phyloP scores from a whole-genome alignment of 35 echinoderm and acorn worm species.

The Strongylocentrotus purpuratus region DNA sequence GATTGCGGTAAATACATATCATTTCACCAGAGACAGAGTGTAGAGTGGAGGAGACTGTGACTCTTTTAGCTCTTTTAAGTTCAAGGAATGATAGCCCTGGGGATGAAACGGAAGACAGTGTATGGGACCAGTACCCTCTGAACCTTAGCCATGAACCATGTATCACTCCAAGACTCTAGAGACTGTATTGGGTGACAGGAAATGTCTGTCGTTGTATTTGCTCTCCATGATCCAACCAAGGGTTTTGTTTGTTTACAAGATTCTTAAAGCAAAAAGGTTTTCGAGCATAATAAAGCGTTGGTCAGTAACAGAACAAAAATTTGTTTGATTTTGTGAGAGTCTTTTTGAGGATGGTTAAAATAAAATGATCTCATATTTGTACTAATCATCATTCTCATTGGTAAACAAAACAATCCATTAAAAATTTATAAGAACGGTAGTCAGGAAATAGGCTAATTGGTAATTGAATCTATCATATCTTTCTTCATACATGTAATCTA shows the following conservation, averaged over 20 bases:
- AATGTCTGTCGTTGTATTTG: not conserved
- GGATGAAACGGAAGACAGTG: not conserved
- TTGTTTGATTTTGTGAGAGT: not conserved
- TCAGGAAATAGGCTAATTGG: no score
- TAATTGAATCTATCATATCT: no score
- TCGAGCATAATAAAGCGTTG: not conserved
- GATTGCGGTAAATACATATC: not conserved
- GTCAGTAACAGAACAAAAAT: not conserved
- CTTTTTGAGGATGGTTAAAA: not conserved
- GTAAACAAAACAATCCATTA: no score
- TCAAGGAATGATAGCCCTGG: not conserved
- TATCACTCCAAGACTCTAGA: not conserved
- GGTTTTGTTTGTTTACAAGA: not conserved
- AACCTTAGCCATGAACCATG: not conserved
- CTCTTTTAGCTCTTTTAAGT: not conserved
- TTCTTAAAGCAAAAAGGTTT: not conserved
- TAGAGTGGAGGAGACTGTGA: not conserved
- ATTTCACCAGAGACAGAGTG: not conserved
- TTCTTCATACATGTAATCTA: no score
- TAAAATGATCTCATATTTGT: no score
- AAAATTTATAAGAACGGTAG: no score
- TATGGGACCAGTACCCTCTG: not conserved
- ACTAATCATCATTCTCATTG: no score
- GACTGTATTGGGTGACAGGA: constrained; percentile 7
- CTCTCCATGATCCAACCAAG: not conserved